Conservation (phyloP, 2,113 vertebrate species). For the pig (Sus scrofa) region DNA sequence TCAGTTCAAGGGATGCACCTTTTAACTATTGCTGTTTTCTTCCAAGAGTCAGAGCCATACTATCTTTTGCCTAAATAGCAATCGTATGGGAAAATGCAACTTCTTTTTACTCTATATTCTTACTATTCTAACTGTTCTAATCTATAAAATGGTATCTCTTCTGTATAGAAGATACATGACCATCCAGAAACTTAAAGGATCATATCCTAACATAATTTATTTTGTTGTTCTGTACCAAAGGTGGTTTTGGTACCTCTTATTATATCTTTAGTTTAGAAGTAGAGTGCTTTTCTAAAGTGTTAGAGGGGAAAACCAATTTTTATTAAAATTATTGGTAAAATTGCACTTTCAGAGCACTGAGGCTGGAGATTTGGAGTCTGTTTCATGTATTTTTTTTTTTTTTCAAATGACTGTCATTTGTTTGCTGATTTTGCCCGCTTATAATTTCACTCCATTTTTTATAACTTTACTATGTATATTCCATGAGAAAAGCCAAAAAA, state of each 20-base stretch:
- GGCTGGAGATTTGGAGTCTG: not conserved
- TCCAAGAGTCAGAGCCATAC: not conserved
- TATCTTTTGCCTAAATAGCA: not conserved
- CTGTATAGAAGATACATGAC: not conserved
- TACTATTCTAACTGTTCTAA: not conserved
- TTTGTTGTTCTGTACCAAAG: not conserved
- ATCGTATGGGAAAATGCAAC: not conserved
- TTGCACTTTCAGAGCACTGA: not conserved
- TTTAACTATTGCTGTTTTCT: not conserved
- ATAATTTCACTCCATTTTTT: constrained; percentile 24
- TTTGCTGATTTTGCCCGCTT: constrained; percentile 5
- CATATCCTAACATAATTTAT: not conserved
- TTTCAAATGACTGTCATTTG: not conserved
- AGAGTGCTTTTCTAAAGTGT: not conserved
- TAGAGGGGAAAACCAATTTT: constrained; percentile 5
- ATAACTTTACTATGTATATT: not conserved
- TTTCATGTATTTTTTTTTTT: not conserved
- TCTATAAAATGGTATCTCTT: not conserved
- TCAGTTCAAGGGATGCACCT: not conserved
- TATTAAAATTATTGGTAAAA: not conserved
- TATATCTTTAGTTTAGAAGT: not conserved
- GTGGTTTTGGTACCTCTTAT: not conserved
- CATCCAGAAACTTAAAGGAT: not conserved
- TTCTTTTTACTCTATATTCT: constrained; percentile 16
- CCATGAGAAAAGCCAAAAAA: not conserved